Conservation (phyloP, 2,797 vertebrate species). For the Gymnodraco acuticeps region DNA sequence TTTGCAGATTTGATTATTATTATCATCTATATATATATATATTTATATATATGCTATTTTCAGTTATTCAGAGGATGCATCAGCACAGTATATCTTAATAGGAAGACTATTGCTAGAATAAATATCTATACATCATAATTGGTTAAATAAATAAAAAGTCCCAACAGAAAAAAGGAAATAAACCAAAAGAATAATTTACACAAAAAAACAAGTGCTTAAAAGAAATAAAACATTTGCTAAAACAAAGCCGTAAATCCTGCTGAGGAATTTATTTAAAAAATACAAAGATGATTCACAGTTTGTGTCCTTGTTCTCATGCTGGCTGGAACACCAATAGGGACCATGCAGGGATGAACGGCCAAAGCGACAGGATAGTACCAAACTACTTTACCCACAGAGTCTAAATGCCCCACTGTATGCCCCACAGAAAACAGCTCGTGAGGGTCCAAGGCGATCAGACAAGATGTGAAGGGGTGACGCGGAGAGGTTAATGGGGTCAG, state of each 20-base stretch:
- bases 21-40: constrained; percentile 53
- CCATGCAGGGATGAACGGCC: constrained; percentile 83
- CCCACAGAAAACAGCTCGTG: constrained; percentile 38
- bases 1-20: constrained; percentile 84
- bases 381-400: constrained; percentile 66
- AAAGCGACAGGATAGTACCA: constrained; percentile 71
- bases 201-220: constrained; percentile 69
- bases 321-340: constrained; percentile 84
- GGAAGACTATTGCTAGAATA: constrained; percentile 95
- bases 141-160: constrained; percentile 64
- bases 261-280: constrained; percentile 79
- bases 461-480: constrained; percentile 52
- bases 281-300: constrained; percentile 86
- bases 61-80: constrained; percentile 83
- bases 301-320: constrained; percentile 87
- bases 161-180: constrained; percentile 54
- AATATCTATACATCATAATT: constrained; percentile 87
- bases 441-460: constrained; percentile 57
- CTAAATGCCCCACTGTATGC: constrained; percentile 31
- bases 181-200: constrained; percentile 65
- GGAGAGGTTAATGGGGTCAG: constrained; percentile 37
- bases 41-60: constrained; percentile 74
- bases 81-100: constrained; percentile 90
- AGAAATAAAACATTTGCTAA: constrained; percentile 66
- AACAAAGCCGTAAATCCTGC: constrained; percentile 73